Base-by-base conservation (phyloP, 2,888 invertebrate species). In the Hoplodrina ambigua region DNA sequence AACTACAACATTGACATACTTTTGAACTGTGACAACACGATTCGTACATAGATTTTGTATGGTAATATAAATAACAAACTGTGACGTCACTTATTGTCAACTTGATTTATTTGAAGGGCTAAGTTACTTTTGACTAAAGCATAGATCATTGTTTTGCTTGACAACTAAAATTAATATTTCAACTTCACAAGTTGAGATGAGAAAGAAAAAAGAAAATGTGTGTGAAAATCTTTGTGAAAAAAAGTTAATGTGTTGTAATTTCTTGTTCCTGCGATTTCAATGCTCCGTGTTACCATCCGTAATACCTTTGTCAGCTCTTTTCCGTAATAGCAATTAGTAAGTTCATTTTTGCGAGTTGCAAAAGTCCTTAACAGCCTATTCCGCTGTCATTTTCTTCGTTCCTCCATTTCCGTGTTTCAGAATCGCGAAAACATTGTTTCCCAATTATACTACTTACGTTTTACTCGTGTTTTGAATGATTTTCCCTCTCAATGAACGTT, bases 281-380 rank as follows among this genome's bases (percentile, higher is more conserved):
- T 19, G 20, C 15, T 56, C 19, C 7, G 25, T 20, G 37, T 20
- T 4, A 7, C 11, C 10, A 30, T 62, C 15, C 5, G 5, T 44
- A 30, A 53, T 19, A 10, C 19, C 30, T 59, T 59, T 65, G n/a
- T 52, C 30, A 65, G 30, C 25, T 41, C n/a, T 55, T 53, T 49
- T 50, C 41, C 20, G 4, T 53, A n/a, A 70, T 2, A 52, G 17
- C 25, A 72, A 81, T 72, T 68, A 72, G 33, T 46, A 17, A 46
- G 46, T 57, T 59, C 3, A 2, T 46, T 58, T 54, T 52, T 60
- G 41, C 52, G 53, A 63, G 44, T 67, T 55, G 19, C 41, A 57
- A 49, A 58, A 65, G 37, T 56, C 41, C 30, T 41, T 30, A 66
- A 25, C 44, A 52, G 17, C 10, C 30, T 52, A 41, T 41, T 41